Evolutionary conservation across 2,888 invertebrate genomes (phyloP), one percentile per base, ranked within the genome.

Genomic region (Drosophila tripunctata): DNA sequence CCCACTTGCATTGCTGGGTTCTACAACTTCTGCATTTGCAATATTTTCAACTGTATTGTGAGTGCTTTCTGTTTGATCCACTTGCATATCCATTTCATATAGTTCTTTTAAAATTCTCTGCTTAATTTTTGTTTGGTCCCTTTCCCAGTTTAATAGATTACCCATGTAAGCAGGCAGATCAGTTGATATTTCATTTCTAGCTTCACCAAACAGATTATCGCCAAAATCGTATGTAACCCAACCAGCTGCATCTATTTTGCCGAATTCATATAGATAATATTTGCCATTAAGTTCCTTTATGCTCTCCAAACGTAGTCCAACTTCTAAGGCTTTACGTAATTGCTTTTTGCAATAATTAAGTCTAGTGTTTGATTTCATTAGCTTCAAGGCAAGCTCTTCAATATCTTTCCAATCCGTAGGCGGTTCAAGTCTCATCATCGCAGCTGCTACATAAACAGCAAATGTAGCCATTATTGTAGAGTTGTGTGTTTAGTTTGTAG

Each of bases 211-310:
- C 10, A 27, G 14, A 24, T 31, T 56, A 2, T 2, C 0, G 0
- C 15, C n/a, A n/a, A 78, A 67, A 1, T 45, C 38, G 30, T 78
- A 65, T 0, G 15, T 21, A 8, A 74, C 27, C 7, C 50, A 8
- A 12, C 52, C 61, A 4, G 35, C 22, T 4, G 31, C 2, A 21
- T 31, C 17, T 0, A 73, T 7, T 7, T 41, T 7, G 0, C 35
- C 75, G 41, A 75, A 78, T 50, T 78, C 78, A 41, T 70, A 44
- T 10, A 81, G 19, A 63, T 67, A 81, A 41, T 78, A 81, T 56
- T 64, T 78, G 15, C 40, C 43, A 30, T 52, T 6, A 3, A 52
- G 19, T 40, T 66, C 38, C n/a, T 60, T 44, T 43, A 71, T 67
- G 15, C 67, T 71, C 1, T 71, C 54, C 4, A 19, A 45, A 7